Evolutionary conservation across 2,888 invertebrate genomes (phyloP), one percentile per base, ranked within the genome.

Genomic region (Polymixis flavicincta): DNA sequence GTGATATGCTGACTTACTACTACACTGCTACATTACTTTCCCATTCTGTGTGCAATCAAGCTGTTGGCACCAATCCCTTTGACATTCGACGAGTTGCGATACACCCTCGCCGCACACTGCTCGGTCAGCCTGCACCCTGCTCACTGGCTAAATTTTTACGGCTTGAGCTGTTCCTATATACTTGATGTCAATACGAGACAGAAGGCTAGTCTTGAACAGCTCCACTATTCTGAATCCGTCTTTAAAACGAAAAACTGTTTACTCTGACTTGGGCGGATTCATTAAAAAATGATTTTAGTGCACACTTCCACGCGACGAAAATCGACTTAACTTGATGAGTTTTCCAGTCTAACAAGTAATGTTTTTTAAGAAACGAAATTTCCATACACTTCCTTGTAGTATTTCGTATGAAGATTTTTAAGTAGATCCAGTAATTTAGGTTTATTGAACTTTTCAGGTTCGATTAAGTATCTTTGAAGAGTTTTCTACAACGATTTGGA

Each of bases 1-100:
- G 66, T 78, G 63, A 78, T 78, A 74, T 63, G 75, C 74, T 86
- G 71, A 82, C 57, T 70, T 65, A 64, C n/a, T 72, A 72, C 67
- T 71, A 54, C 59, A 68, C 66, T 19, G 13, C 45, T 67, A 70
- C 14, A 19, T 13, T n/a, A 37, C n/a, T 28, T 28, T 13, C n/a
- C 66, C 11, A 32, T 22, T 32, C 19, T 59, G 28, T 59, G 11
- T 59, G 11, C 32, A 22, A 28, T 19, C 32, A 22, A 59, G 19
- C 28, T 19, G 11, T 28, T 25, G 25, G 45, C 9, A 45, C 25
- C 48, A 14, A 22, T 28, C 8, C 0, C 22, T 22, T 65, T 22
- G 8, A 65, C 22, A 22, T 17, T 17, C 6, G 14, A 52, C 7
- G 2, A 32, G 54, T 22, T 22, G 22, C 22, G 9, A 28, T 28